These are phyloP conservation scores for Danio tinwini DNA, from an alignment of 2,797 vertebrate species.

Conservation along the genomic window DNA sequence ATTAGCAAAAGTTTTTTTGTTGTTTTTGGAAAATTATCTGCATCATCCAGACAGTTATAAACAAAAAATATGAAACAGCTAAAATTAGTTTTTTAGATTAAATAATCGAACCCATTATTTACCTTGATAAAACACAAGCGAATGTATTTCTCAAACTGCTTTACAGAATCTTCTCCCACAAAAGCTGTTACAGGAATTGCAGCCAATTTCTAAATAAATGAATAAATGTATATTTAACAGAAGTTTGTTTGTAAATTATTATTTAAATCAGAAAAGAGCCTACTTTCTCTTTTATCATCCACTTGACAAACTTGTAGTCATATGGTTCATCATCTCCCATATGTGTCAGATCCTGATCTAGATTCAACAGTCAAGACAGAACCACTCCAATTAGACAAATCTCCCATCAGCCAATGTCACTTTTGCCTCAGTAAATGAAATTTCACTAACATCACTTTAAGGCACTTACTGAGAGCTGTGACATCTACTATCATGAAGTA, in stretches of 20 bases:
- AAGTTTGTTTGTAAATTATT: neutral
- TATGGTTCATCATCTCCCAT: slow-evolving; percentile 82
- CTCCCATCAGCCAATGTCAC: neutral
- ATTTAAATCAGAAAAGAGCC: neutral
- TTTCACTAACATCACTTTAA: neutral
- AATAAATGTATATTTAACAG: too few relatives aligned
- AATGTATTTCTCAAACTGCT: slow-evolving; percentile 92
- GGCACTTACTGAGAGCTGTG: slow-evolving; percentile 83
- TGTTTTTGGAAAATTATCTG: too few relatives aligned
- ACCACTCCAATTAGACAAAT: neutral
- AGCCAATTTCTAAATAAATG: slow-evolving; percentile 86
- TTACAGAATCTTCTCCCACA: slow-evolving; percentile 84
- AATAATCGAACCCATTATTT: slow-evolving; percentile 58
- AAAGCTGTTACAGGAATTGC: slow-evolving; percentile 94
- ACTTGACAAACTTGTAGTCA: slow-evolving; percentile 95
- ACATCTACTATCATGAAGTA: slow-evolving; percentile 95
- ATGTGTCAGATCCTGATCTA: slow-evolving; percentile 88
- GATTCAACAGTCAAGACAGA: slow-evolving; percentile 18
- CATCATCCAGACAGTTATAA: neutral
- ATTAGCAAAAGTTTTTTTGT: too few relatives aligned
- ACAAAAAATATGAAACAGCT: neutral
- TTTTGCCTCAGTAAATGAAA: neutral
- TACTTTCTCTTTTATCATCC: slow-evolving; percentile 96
- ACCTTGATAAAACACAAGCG: slow-evolving; percentile 98
- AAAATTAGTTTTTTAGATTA: neutral